phyloP scores from a whole-genome alignment of 1,140 invertebrate species.

The Drosophila pseudoananassae region DNA sequence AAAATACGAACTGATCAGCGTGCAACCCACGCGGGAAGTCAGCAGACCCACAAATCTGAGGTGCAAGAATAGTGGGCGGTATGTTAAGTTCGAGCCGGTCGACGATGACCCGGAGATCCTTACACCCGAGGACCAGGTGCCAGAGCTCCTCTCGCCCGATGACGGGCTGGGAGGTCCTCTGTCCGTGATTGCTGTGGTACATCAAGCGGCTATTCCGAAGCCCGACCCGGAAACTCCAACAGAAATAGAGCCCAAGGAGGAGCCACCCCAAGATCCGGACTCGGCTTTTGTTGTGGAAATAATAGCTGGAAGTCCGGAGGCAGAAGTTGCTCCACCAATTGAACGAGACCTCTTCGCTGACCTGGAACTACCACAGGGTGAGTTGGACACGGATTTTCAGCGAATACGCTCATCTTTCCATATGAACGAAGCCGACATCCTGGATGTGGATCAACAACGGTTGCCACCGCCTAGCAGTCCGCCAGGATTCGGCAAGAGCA shows the following conservation, averaged over 20 bases:
- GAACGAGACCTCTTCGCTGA: slow-evolving; percentile 39
- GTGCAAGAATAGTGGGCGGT: slow-evolving; percentile 46
- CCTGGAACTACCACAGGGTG: slow-evolving; percentile 43
- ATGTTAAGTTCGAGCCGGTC: slow-evolving; percentile 64
- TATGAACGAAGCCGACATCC: slow-evolving; percentile 70
- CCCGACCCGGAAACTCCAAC: neutral
- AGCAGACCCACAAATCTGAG: slow-evolving; percentile 1
- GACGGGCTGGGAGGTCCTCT: slow-evolving; percentile 46
- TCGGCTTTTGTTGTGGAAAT: slow-evolving; percentile 68
- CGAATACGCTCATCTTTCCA: slow-evolving; percentile 65
- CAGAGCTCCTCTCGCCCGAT: slow-evolving; percentile 18
- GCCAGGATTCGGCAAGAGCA: slow-evolving; percentile 74
- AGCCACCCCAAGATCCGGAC: slow-evolving; percentile 21
- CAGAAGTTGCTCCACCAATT: slow-evolving; percentile 8
- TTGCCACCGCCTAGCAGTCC: slow-evolving; percentile 50
- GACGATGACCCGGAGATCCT: slow-evolving; percentile 68
- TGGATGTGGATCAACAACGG: slow-evolving; percentile 51
- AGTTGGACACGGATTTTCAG: slow-evolving; percentile 58
- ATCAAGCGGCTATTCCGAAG: slow-evolving; percentile 26
- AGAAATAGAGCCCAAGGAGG: neutral
- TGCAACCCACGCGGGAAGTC: slow-evolving; percentile 2
- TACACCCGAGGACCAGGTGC: slow-evolving; percentile 50
- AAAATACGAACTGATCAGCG: slow-evolving; percentile 65
- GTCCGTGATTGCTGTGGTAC: slow-evolving; percentile 60
- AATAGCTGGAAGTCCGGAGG: slow-evolving; percentile 59